Evolutionary conservation across 2,888 invertebrate species (phyloP), one percentile per base, ranked within the genome.

Genomic region (Lomographa bimaculata): DNA sequence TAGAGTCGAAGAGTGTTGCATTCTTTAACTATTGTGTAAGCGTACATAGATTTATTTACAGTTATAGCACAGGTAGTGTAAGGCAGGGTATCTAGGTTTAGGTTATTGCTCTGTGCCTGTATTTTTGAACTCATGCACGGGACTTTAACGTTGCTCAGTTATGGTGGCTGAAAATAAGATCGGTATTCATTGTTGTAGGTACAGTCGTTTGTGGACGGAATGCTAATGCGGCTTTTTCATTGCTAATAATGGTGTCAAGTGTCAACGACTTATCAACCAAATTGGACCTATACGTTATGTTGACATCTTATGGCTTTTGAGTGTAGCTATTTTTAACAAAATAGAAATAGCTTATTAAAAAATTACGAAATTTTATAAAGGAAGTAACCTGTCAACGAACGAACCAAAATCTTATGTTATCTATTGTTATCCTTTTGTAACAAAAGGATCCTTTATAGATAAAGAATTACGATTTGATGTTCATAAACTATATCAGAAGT

Each of bases 21-120:
- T 35, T 41, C 35, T 30, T 25, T 35, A 7, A 29, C 41, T 35
- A 41, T 41, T 41, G 41, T 41, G 19, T 35, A 41, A 41, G 41
- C 34, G 33, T 33, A 41, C 35, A 25, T 25, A 41, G 41, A 41
- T 41, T 41, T 35, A 41, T 41, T 35, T 41, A 41, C 41, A 41
- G 41, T 42, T 35, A 42, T 36, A 35, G 21, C 2, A 36, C 32
- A 36, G 32, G 36, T 28, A 41, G 24, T 35, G 30, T 38, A 16
- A 38, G 25, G 26, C 40, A 18, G 21, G 32, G 14, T 32, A 42
- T 42, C 42, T 42, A 42, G 42, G 36, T 43, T 43, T 32, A 32
- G 42, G 42, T 43, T 36, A 32, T 43, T 43, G 36, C 36, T 37
- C 42, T 30, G 32, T 32, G 36, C 42, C 36, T 36, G 36, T 32